phyloP scores from a whole-genome alignment of 2,797 vertebrate genomes.

The Neostethus bicornis region DNA sequence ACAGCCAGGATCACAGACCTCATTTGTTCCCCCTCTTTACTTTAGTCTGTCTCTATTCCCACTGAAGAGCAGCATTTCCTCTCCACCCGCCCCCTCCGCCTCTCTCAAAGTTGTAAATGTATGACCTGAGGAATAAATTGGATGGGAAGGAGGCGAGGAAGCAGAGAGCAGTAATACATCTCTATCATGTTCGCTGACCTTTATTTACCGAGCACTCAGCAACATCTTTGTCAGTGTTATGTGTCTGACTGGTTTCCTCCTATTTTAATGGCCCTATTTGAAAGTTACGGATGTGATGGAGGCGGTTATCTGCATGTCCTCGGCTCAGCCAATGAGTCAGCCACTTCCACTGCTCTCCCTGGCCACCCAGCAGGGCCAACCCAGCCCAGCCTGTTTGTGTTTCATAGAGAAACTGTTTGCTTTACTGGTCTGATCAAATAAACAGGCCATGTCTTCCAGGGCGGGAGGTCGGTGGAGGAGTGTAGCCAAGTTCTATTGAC shows the following conservation, averaged over 20 bases:
- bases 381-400: constrained; percentile 72
- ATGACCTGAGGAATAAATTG: constrained; percentile 74
- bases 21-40: constrained; percentile 89
- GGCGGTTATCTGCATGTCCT: constrained; percentile 55
- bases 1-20: constrained; percentile 83
- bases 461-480: constrained; percentile 57
- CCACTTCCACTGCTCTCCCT: constrained; percentile 40
- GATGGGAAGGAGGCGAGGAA: constrained; percentile 67
- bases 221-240: constrained; percentile 38
- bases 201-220: constrained; percentile 68
- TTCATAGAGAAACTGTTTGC: constrained; percentile 74
- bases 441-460: constrained; percentile 73
- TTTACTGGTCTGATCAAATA: constrained; percentile 78
- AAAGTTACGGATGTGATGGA: constrained; percentile 57
- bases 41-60: constrained; percentile 85
- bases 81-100: constrained; percentile 27
- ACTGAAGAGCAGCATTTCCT: constrained; percentile 81
- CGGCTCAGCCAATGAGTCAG: constrained; percentile 20
- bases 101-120: constrained; percentile 73
- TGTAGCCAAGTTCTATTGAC: constrained; percentile 81
- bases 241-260: constrained; percentile 42
- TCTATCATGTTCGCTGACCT: constrained; percentile 74
- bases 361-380: constrained; percentile 61
- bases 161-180: constrained; percentile 67
- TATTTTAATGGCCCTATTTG: constrained; percentile 36